A percentile compares a stretch with the other conserved stretches of the same genome.
Evolutionary conservation across 2,888 invertebrate species (phyloP).

Genomic region (Lissonota sp.): DNA sequence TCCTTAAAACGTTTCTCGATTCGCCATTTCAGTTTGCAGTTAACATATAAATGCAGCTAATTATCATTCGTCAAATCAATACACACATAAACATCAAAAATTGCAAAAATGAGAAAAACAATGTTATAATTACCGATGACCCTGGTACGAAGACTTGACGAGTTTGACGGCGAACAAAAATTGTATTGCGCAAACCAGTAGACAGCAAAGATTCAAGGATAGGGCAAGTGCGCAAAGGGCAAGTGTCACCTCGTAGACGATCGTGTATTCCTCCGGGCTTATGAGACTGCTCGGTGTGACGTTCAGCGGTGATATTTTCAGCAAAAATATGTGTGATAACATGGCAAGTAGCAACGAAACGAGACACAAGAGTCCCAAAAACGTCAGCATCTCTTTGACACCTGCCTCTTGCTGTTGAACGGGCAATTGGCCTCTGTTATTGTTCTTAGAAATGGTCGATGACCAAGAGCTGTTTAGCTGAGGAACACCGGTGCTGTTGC

Average conservation of each 20-base stretch:
- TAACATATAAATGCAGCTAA: too few species aligned
- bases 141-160: slow-evolving; percentile 91
- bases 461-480: slow-evolving; percentile 77
- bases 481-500: slow-evolving; percentile 77
- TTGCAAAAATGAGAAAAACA: slow-evolving; percentile 15
- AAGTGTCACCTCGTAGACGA: slow-evolving; percentile 96
- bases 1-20: too few species aligned
- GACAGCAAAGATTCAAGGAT: slow-evolving; percentile 94
- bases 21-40: too few species aligned
- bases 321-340: slow-evolving; percentile 92
- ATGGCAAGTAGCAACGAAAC: slow-evolving; percentile 93
- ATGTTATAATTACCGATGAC: slow-evolving; percentile 77
- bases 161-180: slow-evolving; percentile 97
- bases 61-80: too few species aligned
- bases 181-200: slow-evolving; percentile 97
- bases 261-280: slow-evolving; percentile 92
- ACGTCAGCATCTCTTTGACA: slow-evolving; percentile 92
- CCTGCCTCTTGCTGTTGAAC: slow-evolving; percentile 85
- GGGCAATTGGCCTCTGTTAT: slow-evolving; percentile 69
- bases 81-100: slow-evolving; percentile 3
- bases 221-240: slow-evolving; percentile 95
- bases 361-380: slow-evolving; percentile 93
- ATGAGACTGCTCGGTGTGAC: slow-evolving; percentile 85
- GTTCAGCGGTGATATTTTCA: slow-evolving; percentile 92
- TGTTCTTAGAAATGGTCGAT: slow-evolving; percentile 75